A percentile compares a stretch with the other conserved stretches of the same genome.
phyloP scores from a whole-genome alignment of 2,113 vertebrate species.

The Campylomormyrus tamandua region DNA sequence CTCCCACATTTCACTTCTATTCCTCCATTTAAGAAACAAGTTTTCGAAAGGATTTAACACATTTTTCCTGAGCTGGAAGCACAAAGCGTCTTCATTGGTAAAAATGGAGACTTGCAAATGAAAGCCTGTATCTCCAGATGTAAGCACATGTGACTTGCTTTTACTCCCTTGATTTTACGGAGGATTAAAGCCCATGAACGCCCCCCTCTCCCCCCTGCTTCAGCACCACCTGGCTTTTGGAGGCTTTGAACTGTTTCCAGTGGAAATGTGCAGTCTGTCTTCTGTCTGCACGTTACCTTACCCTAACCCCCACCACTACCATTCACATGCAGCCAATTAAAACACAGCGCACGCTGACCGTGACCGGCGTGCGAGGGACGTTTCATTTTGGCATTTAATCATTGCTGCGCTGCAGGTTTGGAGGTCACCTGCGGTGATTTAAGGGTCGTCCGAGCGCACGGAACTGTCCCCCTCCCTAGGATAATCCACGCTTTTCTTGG shows the following conservation, averaged over 20 bases:
- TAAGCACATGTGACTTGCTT: background rate
- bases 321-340: slow-evolving; percentile 1
- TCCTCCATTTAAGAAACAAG: background rate
- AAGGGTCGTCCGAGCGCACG: background rate
- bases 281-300: background rate
- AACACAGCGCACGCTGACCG: background rate
- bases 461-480: background rate
- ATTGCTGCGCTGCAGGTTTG: background rate
- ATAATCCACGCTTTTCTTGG: background rate
- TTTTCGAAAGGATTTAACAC: background rate
- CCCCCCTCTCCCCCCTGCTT: background rate
- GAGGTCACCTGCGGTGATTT: background rate
- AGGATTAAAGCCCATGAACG: background rate
- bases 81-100: background rate
- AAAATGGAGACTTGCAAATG: background rate
- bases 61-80: background rate
- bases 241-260: slow-evolving; percentile 8
- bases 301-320: background rate
- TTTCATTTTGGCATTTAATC: background rate
- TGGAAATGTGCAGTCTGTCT: slow-evolving; percentile 6
- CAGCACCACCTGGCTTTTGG: slow-evolving; percentile 1
- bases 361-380: too few relatives aligned
- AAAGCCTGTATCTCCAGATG: background rate
- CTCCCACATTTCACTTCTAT: background rate
- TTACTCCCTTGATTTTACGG: background rate